Conservation (phyloP, 2,888 invertebrate genomes). For the Sceliomorpha sp. region DNA sequence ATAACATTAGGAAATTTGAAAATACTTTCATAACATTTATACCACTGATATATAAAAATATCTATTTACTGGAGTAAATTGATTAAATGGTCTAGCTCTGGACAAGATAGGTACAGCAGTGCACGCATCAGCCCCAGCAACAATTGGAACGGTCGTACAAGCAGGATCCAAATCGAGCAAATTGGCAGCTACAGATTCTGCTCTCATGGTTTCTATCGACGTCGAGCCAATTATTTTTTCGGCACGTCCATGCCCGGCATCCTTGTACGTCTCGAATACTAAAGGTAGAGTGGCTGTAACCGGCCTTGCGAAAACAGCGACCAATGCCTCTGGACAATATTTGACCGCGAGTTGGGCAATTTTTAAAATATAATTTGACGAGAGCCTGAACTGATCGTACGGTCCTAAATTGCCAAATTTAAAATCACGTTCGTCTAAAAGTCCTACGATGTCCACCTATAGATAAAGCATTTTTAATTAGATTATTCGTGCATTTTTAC, state of each 20-base stretch:
- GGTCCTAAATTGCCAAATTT: conserved; percentile 50
- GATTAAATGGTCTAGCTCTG: conserved; percentile 61
- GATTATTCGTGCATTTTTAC: not conserved
- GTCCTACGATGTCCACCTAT: conserved; percentile 70
- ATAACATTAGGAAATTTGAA: no score
- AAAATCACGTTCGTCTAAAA: conserved; percentile 70
- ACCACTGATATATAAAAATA: no score
- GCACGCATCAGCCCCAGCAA: conserved; percentile 70
- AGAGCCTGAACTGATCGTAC: conserved; percentile 59
- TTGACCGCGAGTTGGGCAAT: conserved; percentile 63
- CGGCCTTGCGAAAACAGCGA: conserved; percentile 70
- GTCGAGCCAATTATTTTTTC: conserved; percentile 70
- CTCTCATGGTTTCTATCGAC: conserved; percentile 66
- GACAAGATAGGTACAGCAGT: conserved; percentile 71
- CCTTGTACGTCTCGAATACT: conserved; percentile 69
- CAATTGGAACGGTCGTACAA: conserved; percentile 67
- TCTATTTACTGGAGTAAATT: conserved; percentile 61
- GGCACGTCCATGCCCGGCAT: conserved; percentile 64
- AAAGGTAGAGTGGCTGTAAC: conserved; percentile 71
- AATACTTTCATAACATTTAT: no score
- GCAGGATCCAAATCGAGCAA: conserved; percentile 68
- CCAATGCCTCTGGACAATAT: conserved; percentile 65
- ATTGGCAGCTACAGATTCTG: conserved; percentile 67
- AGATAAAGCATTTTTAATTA: conserved; percentile 1
- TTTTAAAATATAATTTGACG: conserved; percentile 62